Conservation (phyloP, 2,888 invertebrate genomes). For the Pseudococcus viburni region DNA sequence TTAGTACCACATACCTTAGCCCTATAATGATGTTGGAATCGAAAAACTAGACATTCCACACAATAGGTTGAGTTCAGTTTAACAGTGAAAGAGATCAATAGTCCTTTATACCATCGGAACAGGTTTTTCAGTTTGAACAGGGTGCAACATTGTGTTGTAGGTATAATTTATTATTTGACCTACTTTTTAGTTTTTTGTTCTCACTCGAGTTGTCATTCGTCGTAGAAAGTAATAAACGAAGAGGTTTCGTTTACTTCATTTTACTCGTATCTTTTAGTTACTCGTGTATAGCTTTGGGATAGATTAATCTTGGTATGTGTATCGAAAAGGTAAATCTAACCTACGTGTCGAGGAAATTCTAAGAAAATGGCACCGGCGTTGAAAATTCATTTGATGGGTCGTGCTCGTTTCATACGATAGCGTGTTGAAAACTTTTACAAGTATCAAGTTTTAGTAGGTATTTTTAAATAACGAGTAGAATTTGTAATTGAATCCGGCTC, state of each 20-base stretch:
- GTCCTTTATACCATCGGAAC: background rate
- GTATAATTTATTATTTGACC: conserved; percentile 24
- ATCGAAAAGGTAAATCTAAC: background rate
- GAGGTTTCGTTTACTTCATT: conserved; percentile 2
- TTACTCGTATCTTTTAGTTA: background rate
- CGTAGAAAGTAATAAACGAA: background rate
- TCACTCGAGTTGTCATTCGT: background rate
- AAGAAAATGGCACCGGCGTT: background rate
- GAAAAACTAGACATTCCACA: background rate
- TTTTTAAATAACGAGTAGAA: background rate
- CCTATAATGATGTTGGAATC: background rate
- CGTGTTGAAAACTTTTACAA: background rate
- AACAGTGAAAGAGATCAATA: background rate
- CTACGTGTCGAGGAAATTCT: conserved; percentile 3
- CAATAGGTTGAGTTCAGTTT: background rate
- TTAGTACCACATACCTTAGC: background rate
- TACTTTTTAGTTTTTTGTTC: conserved; percentile 17
- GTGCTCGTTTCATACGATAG: background rate
- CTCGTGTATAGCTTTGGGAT: background rate
- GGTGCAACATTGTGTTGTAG: conserved; percentile 27
- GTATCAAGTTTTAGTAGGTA: conserved; percentile 6
- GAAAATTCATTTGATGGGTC: background rate
- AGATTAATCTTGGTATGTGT: background rate
- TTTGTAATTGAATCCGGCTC: background rate
- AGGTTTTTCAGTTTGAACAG: conserved; percentile 2